A percentile compares a stretch with the other conserved stretches of the same genome.
These are phyloP conservation scores for Aldrovandia affinis DNA, from an alignment of 2,797 vertebrate species.

Conservation along the genomic window DNA sequence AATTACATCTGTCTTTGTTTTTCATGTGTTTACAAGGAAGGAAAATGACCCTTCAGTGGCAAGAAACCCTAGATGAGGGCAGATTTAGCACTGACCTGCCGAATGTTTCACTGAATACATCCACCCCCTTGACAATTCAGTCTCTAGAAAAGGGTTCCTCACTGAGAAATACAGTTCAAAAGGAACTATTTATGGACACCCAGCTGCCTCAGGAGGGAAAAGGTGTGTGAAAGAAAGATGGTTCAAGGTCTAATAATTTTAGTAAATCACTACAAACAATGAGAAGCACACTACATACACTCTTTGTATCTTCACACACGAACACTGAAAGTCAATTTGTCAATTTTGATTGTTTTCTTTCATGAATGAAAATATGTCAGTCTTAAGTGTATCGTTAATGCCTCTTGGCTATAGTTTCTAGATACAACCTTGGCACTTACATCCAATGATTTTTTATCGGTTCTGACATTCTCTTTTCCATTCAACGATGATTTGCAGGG, in stretches of 20 bases:
- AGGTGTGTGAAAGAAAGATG: slow-evolving; percentile 43
- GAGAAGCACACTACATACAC: neutral
- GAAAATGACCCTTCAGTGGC: slow-evolving; percentile 12
- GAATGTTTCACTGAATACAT: slow-evolving; percentile 44
- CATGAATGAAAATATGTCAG: neutral
- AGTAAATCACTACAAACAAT: neutral
- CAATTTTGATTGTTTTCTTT: neutral
- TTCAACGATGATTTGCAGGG: neutral
- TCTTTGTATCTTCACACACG: neutral
- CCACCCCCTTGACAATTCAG: slow-evolving; percentile 54
- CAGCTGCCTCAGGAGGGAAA: neutral
- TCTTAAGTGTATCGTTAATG: neutral
- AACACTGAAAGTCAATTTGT: neutral
- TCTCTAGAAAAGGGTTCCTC: slow-evolving; percentile 36
- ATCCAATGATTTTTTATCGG: neutral
- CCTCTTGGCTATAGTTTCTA: neutral
- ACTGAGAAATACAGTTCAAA: neutral
- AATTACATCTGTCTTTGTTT: slow-evolving; percentile 6
- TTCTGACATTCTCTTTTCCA: neutral
- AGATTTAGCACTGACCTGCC: slow-evolving; percentile 50
- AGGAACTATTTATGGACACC: neutral
- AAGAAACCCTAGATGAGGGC: slow-evolving; percentile 46
- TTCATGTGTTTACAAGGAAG: slow-evolving; percentile 16
- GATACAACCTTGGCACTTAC: neutral
- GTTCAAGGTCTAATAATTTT: neutral